Conservation (phyloP, 2,888 invertebrate genomes). For the Yponomeuta evonymella region DNA sequence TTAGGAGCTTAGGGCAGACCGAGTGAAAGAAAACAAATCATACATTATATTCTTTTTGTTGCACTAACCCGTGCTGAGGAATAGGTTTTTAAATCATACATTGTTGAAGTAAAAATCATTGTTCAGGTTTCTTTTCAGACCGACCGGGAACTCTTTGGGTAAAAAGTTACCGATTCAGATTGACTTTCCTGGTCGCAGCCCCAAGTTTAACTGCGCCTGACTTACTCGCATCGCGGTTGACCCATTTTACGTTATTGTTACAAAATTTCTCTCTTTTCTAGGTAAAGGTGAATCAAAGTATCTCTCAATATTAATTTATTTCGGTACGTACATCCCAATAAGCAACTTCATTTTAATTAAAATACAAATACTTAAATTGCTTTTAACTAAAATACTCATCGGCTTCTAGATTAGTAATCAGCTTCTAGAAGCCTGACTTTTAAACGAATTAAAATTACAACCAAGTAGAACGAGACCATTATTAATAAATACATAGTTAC, state of each 20-base stretch:
- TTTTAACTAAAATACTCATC: background rate
- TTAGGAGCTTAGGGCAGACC: too few relatives aligned
- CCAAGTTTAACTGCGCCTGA: slow-evolving; percentile 46
- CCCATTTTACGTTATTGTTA: slow-evolving; percentile 6
- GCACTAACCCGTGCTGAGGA: too few relatives aligned
- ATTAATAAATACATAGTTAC: background rate
- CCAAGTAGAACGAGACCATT: background rate
- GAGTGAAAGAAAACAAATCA: background rate
- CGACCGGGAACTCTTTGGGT: slow-evolving; percentile 29
- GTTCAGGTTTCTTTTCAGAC: background rate
- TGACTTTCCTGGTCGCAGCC: slow-evolving; percentile 60
- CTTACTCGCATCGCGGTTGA: slow-evolving; percentile 29
- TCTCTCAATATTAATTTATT: background rate
- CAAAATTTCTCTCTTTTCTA: background rate
- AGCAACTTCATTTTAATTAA: background rate
- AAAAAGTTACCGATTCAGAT: slow-evolving; percentile 58
- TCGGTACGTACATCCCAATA: background rate
- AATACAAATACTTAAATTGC: slow-evolving; percentile 10
- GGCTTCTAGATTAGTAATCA: background rate
- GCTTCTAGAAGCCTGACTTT: background rate
- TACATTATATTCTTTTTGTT: too few relatives aligned
- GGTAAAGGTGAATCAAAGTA: background rate
- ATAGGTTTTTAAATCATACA: background rate
- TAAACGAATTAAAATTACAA: background rate
- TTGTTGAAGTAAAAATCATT: slow-evolving; percentile 7